Evolutionary conservation across 2,113 vertebrate genomes (phyloP).

Genomic region (Pelvicachromis taeniatus): DNA sequence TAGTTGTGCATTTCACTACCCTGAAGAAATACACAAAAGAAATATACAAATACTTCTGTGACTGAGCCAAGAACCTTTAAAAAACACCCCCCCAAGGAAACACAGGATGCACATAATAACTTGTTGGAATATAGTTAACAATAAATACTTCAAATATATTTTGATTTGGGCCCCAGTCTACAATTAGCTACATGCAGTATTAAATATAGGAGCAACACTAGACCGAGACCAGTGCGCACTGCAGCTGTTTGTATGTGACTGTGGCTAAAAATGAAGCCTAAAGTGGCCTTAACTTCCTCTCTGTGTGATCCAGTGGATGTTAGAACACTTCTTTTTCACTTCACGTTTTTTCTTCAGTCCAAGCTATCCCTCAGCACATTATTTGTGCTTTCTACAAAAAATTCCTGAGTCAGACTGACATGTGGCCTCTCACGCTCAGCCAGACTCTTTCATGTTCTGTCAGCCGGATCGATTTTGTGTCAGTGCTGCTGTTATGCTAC

Average conservation of each 20-base stretch:
- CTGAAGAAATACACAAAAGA: background rate
- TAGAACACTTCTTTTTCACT: background rate
- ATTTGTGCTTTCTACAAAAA: background rate
- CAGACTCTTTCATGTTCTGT: background rate
- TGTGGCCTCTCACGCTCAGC: background rate
- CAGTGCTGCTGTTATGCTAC: conserved; percentile 11
- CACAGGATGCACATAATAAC: background rate
- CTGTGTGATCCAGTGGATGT: background rate
- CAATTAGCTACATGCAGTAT: background rate
- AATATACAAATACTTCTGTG: background rate
- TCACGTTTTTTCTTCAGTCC: background rate
- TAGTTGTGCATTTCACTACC: background rate
- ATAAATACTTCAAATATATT: background rate
- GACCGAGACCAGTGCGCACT: background rate
- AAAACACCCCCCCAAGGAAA: background rate
- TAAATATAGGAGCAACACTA: background rate
- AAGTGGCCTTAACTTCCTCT: background rate
- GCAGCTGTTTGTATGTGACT: background rate
- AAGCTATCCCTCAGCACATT: background rate
- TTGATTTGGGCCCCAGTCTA: background rate
- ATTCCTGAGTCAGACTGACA: background rate
- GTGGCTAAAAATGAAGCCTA: background rate
- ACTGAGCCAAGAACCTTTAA: background rate
- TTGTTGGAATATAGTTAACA: background rate
- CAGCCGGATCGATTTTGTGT: conserved; percentile 28